phyloP scores from a whole-genome alignment of 2,888 invertebrate genomes.

The Troides oblongomaculatus region DNA sequence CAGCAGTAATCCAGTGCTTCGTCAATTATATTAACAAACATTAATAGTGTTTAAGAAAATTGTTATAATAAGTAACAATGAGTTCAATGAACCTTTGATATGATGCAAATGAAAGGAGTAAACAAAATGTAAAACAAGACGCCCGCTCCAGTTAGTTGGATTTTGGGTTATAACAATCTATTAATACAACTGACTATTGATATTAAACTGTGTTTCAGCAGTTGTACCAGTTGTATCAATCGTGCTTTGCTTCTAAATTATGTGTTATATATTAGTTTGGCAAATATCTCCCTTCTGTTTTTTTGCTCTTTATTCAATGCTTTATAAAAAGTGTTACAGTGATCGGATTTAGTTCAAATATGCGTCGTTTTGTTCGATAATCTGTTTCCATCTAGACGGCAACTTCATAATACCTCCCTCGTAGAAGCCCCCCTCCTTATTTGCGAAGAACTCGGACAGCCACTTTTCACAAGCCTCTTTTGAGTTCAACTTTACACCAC shows the following conservation, averaged over 20 bases:
- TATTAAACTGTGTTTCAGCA: neutral
- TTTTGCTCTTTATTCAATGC: too few relatives aligned
- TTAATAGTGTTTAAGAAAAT: neutral
- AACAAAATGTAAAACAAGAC: conserved; percentile 5
- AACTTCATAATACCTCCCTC: too few relatives aligned
- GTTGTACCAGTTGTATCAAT: too few relatives aligned
- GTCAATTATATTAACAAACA: neutral
- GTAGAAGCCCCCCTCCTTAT: too few relatives aligned
- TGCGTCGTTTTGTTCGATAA: too few relatives aligned
- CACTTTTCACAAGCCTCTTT: too few relatives aligned
- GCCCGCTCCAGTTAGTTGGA: conserved; percentile 6
- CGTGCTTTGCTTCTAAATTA: neutral
- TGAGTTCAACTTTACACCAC: too few relatives aligned
- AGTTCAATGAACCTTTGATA: conserved; percentile 3
- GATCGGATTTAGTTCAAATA: too few relatives aligned
- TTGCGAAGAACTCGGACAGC: too few relatives aligned
- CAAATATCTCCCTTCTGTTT: too few relatives aligned
- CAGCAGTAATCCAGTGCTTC: neutral
- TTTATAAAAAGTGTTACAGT: too few relatives aligned
- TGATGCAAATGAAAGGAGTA: conserved; percentile 15
- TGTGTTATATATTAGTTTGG: neutral
- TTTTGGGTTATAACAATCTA: conserved; percentile 16
- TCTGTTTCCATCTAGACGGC: too few relatives aligned
- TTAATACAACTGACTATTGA: conserved; percentile 4
- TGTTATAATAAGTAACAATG: neutral